Conservation (phyloP, 2,888 invertebrate species). For the Drosophila longiperda region DNA sequence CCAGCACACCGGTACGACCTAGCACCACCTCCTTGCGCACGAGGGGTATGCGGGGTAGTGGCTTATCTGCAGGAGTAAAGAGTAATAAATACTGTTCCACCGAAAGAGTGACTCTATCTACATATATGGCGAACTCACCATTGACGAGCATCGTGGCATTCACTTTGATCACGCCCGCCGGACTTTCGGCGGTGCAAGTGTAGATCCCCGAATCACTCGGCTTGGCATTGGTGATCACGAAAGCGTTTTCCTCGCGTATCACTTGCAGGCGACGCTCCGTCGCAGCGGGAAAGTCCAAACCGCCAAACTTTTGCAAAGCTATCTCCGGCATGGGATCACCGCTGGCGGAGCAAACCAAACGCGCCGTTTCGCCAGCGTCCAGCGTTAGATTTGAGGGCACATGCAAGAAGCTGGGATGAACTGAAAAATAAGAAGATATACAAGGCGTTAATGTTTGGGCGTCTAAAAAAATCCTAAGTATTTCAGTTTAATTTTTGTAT, state of each 20-base stretch:
- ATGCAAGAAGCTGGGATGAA: slow-evolving; percentile 94
- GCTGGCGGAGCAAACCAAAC: slow-evolving; percentile 95
- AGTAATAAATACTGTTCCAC: background rate
- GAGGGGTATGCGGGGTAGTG: slow-evolving; percentile 91
- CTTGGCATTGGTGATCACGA: slow-evolving; percentile 96
- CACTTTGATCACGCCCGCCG: slow-evolving; percentile 93
- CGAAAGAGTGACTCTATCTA: too few species aligned
- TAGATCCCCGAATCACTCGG: slow-evolving; percentile 95
- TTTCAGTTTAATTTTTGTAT: too few species aligned
- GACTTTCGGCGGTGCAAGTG: slow-evolving; percentile 96
- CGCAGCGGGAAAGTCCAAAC: slow-evolving; percentile 97
- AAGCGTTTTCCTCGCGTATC: slow-evolving; percentile 95
- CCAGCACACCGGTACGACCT: slow-evolving; percentile 94
- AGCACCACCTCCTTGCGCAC: slow-evolving; percentile 90
- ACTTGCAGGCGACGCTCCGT: slow-evolving; percentile 96
- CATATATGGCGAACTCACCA: slow-evolving; percentile 61
- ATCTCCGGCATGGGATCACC: slow-evolving; percentile 96
- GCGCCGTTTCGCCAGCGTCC: slow-evolving; percentile 93
- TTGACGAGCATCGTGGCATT: slow-evolving; percentile 93
- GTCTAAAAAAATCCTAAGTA: too few species aligned
- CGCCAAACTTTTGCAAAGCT: slow-evolving; percentile 96
- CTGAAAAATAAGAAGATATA: slow-evolving; percentile 84
- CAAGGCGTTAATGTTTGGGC: background rate
- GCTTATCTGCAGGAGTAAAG: slow-evolving; percentile 88
- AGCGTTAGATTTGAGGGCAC: slow-evolving; percentile 93